These are phyloP conservation scores for Caerostris extrusa DNA, from an alignment of 1,140 invertebrate genomes.

Conservation along the genomic window DNA sequence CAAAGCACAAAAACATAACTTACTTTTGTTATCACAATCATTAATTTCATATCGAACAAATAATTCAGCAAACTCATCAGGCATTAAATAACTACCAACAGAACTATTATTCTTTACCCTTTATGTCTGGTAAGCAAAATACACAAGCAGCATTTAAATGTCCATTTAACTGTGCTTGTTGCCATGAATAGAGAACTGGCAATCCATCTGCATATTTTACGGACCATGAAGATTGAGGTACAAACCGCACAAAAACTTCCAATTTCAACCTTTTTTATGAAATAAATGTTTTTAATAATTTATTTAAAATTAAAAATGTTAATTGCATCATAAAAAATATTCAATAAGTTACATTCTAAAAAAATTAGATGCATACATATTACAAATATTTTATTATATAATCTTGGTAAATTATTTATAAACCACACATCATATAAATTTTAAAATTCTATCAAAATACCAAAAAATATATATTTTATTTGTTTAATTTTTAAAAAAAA, in stretches of 20 bases:
- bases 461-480: too few relatives aligned
- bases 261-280: constrained; percentile 61
- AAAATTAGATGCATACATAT: too few relatives aligned
- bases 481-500: too few relatives aligned
- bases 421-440: too few relatives aligned
- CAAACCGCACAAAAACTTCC: constrained; percentile 47
- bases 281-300: neutral
- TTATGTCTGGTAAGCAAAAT: constrained; percentile 57
- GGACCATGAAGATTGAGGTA: constrained; percentile 35
- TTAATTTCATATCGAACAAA: neutral
- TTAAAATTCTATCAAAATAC: too few relatives aligned
- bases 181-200: constrained; percentile 44
- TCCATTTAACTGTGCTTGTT: neutral
- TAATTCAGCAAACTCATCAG: neutral
- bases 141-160: constrained; percentile 42
- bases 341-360: too few relatives aligned
- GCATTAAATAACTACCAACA: constrained; percentile 3
- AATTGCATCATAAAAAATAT: too few relatives aligned
- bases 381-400: too few relatives aligned
- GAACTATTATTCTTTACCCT: constrained; percentile 63
- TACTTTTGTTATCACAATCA: constrained; percentile 58
- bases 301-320: too few relatives aligned
- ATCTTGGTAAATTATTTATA: too few relatives aligned
- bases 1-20: neutral
- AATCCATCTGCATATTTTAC: constrained; percentile 1